These are phyloP conservation scores for Pseudachorutes palmiensis DNA, from an alignment of 1,140 invertebrate species.

Conservation along the genomic window DNA sequence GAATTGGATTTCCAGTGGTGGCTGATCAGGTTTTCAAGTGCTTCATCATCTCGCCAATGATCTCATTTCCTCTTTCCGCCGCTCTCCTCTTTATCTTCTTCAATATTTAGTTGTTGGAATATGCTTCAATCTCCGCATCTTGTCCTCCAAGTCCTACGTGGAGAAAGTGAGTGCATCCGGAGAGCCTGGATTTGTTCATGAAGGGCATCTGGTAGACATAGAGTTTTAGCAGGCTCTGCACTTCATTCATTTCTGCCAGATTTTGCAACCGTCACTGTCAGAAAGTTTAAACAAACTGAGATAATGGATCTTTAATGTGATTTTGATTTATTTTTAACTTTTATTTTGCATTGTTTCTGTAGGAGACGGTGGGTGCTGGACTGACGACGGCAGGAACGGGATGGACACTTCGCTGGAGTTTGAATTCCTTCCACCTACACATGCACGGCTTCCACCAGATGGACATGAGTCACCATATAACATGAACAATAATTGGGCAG, in stretches of 20 bases:
- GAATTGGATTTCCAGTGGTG: no score
- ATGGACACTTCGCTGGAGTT: constrained; percentile 36
- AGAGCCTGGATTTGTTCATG: no score
- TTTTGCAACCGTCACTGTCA: not conserved
- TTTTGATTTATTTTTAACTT: not conserved
- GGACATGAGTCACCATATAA: constrained; percentile 69
- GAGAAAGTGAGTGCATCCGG: not conserved
- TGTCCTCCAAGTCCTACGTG: not conserved
- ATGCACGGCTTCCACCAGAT: constrained; percentile 69
- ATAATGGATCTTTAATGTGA: not conserved
- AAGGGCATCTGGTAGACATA: no score
- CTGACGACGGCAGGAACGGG: constrained; percentile 13
- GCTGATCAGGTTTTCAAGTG: no score
- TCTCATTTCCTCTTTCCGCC: not conserved
- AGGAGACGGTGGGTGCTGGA: not conserved
- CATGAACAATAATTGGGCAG: constrained; percentile 18
- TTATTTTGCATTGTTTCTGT: not conserved
- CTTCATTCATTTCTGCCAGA: not conserved
- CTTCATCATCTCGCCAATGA: not conserved
- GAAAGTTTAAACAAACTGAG: not conserved
- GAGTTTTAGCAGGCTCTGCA: not conserved
- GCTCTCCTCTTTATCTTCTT: not conserved
- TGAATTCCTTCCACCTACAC: constrained; percentile 40
- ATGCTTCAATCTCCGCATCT: constrained; percentile 1
- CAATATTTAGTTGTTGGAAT: not conserved